Evolutionary conservation across 2,888 invertebrate genomes (phyloP), one percentile per base, ranked within the genome.

Genomic region (Matsumyia berberina): DNA sequence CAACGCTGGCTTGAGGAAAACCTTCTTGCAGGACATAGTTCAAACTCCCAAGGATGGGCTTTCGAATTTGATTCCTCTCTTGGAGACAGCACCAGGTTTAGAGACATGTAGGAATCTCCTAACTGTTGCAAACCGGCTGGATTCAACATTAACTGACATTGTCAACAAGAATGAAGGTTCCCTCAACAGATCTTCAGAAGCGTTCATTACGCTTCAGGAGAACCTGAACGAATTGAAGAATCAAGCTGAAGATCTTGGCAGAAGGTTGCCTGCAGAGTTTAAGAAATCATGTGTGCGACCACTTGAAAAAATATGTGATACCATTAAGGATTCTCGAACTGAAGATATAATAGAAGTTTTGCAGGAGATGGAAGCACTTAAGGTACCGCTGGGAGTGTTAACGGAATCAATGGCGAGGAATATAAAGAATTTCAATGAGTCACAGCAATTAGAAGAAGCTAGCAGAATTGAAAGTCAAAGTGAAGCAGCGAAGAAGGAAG

Each of bases 11-110:
- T 44, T 89, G n/a, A 83, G 88, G 12, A 87, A 85, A 5, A 66
- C 88, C 4, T 86, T 89, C 44, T 58, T 88, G 3, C 87, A 87
- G 29, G 89, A 89, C 29, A 87, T 88, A 5, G 69, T 87, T 1
- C 88, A 88, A 67, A 72, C 80, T 0, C 85, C 86, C 7, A 85
- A 87, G 9, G 87, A 88, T 1, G 76, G 86, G 5, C 60, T 88
- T 9, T 46, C 49, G 1, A 78, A 82, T 42, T 80, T 89, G 9
- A 64, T 86, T 6, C 77, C 87, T 1, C 73, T 85, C 5, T 58
- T 85, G 17, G 86, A 85, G n/a, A 64, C 77, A 6, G 57, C 85
- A 8, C 72, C 81, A 2, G 69, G 44, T 7, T 19, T 77, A 3
- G 62, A 55, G 49, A 76, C 33, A 11, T 88, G 53, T 35, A 86